Base-by-base conservation (phyloP, 53 echinoderm and acorn worm species). In the Apostichopus leukothele region DNA sequence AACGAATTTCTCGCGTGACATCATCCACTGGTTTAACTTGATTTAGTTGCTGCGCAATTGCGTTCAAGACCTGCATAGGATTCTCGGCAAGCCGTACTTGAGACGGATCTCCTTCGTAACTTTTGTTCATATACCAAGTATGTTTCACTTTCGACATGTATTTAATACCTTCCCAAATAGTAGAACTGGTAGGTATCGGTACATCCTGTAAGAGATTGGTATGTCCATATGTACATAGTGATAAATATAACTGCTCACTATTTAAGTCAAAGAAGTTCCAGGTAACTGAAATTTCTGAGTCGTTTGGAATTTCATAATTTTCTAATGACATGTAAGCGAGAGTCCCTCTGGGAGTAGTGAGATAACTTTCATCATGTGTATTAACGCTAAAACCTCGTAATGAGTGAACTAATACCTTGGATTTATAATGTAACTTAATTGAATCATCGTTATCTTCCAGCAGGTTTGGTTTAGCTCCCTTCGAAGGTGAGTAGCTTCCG, bases 91-190 rank as follows among this genome's bases (percentile, higher is more conserved):
- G 53, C 9, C 51, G 19, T 12, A 81, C 20, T n/a, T n/a, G 18
- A 51, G 5, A 11, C 0, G 54, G 3, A 16, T n/a, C 54, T 25
- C n/a, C 55, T 59, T 81, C 81, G 14, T 50, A 55, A 14, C 14
- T 55, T 54, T 59, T 81, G 5, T 19, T 4, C 1, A 16, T 10
- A 51, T 20, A 54, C 81, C 81, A 81, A 5, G 81, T 81, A 55
- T 81, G 81, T 54, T 6, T 59, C 1, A 81, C 81, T 20, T 19
- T 81, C 6, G 81, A n/a, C 18, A 81, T 54, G 12, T 81, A 81
- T 14, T 59, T 21, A 1, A 18, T 19, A 21, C 51, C 22, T 6
- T 54, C n/a, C 6, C 19, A 54, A 2, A 5, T 8, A 7, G 5
- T 18, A 55, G 16, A 54, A 16, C 54, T 57, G 7, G 57, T 9